Percentiles rank a stretch among this genome's conserved stretches.
Conservation (phyloP, 2,888 invertebrate species). For the Morpho deidamia region DNA sequence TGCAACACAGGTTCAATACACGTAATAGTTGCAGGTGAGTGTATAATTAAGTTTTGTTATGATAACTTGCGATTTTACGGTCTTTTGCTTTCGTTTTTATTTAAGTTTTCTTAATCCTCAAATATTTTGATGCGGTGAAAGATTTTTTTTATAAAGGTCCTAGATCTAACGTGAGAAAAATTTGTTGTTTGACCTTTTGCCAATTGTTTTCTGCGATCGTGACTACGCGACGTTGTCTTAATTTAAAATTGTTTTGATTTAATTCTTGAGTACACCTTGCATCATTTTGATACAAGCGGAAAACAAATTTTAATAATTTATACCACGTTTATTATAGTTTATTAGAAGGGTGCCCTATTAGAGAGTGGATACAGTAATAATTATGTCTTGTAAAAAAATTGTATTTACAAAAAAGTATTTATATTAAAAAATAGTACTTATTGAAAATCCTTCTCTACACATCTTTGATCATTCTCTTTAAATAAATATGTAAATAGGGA, state of each 20-base stretch:
- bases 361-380: too few species aligned
- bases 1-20: conserved; percentile 39
- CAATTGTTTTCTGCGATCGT: conserved; percentile 6
- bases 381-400: too few species aligned
- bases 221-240: not conserved
- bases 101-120: not conserved
- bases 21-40: conserved; percentile 49
- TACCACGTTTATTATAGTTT: too few species aligned
- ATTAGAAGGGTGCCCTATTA: too few species aligned
- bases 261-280: not conserved
- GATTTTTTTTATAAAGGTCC: conserved; percentile 13
- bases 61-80: conserved; percentile 16
- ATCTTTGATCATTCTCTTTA: too few species aligned
- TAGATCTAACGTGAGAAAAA: conserved; percentile 6
- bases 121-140: conserved; percentile 19
- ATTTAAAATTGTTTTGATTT: not conserved
- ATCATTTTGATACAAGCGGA: not conserved
- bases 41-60: conserved; percentile 31
- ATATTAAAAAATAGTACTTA: too few species aligned
- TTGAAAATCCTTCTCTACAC: too few species aligned
- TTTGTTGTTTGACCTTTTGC: conserved; percentile 21
- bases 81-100: not conserved
- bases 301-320: too few species aligned
- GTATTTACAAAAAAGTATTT: too few species aligned
- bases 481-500: too few species aligned